These are phyloP conservation scores for Formicarius rufipectus DNA, from an alignment of 2,113 vertebrate genomes.

Conservation along the genomic window DNA sequence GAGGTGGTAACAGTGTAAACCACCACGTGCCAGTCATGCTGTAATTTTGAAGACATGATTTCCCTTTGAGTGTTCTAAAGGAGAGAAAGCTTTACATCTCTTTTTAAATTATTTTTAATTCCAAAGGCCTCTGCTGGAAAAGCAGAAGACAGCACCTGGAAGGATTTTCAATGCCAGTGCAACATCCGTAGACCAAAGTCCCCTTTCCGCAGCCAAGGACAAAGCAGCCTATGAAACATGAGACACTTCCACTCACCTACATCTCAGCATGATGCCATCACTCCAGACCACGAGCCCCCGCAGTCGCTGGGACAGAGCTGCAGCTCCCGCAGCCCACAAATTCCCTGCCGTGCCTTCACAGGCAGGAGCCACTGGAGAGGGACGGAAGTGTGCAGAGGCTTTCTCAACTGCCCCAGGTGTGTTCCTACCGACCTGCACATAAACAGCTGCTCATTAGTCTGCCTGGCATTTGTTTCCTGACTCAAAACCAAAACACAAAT, in stretches of 20 bases:
- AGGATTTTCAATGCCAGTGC: not conserved
- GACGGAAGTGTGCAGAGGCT: accelerated
- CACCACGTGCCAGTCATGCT: accelerated
- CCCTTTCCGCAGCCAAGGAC: not conserved
- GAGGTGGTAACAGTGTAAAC: not conserved
- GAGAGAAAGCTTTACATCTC: not conserved
- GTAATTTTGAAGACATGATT: not conserved
- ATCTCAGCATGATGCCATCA: not conserved
- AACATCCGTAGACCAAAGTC: not conserved
- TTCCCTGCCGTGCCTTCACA: accelerated
- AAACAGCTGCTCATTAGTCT: not conserved
- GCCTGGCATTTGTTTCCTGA: not conserved
- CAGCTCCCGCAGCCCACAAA: accelerated
- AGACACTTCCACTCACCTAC: not conserved
- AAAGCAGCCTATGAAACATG: not conserved
- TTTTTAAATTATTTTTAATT: not conserved
- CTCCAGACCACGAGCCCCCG: not conserved
- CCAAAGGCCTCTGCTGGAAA: not conserved
- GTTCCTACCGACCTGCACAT: not conserved
- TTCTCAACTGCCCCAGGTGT: not conserved
- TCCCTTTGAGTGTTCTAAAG: not conserved
- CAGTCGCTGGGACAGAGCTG: not conserved
- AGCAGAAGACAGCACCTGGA: not conserved
- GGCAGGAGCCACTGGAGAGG: accelerated
- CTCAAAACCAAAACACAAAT: not conserved